phyloP scores from a whole-genome alignment of 2,113 vertebrate species.

The Xerus inauris region DNA sequence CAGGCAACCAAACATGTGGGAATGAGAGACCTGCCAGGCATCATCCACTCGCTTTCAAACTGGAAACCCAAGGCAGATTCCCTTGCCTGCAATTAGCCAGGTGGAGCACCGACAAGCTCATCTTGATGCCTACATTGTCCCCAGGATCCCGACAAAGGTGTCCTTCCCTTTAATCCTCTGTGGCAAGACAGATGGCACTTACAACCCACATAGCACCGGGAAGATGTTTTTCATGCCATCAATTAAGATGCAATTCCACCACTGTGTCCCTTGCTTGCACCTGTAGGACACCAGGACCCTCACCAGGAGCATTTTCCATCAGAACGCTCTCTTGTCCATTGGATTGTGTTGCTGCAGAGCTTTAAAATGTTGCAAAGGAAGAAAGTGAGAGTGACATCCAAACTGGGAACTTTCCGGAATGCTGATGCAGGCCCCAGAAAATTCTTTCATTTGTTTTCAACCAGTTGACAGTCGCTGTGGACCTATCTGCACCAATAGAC shows the following conservation, averaged over 20 bases:
- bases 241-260: conserved; percentile 64
- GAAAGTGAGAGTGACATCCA: not conserved
- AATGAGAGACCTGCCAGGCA: not conserved
- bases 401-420: not conserved
- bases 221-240: conserved; percentile 74
- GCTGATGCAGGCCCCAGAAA: not conserved
- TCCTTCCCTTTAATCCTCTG: conserved; percentile 74
- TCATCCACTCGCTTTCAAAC: conserved; percentile 46
- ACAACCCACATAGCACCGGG: conserved; percentile 73
- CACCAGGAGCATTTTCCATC: not conserved
- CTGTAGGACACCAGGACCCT: conserved; percentile 19
- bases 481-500: not conserved
- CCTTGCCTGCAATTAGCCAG: conserved; percentile 65
- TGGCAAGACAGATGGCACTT: conserved; percentile 80
- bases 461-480: not conserved
- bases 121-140: conserved; percentile 35
- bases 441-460: not conserved
- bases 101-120: conserved; percentile 67
- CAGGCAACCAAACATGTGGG: conserved; percentile 56
- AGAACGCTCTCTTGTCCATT: not conserved
- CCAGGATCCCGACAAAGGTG: conserved; percentile 53
- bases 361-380: not conserved
- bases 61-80: conserved; percentile 58
- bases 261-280: conserved; percentile 55
- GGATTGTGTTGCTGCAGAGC: not conserved